These are phyloP conservation scores for Melikaiella ostensackeni DNA, from an alignment of 2,888 invertebrate genomes.

Conservation along the genomic window DNA sequence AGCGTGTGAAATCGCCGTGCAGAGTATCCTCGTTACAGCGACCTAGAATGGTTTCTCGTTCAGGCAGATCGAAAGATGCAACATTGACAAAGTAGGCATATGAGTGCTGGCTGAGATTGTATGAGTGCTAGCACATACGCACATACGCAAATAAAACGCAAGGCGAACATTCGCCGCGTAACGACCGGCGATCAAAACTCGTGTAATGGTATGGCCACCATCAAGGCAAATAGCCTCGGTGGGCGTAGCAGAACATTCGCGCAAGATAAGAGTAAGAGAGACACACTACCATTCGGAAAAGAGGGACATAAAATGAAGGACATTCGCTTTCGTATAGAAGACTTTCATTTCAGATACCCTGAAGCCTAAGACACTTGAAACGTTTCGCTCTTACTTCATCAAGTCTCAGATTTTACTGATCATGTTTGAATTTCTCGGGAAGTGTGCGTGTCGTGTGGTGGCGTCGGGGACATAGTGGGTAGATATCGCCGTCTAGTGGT, in stretches of 20 bases:
- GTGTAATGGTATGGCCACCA: constrained; percentile 69
- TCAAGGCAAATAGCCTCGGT: constrained; percentile 51
- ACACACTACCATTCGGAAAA: neutral
- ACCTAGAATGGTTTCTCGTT: constrained; percentile 43
- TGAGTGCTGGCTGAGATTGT: constrained; percentile 28
- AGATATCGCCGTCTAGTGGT: neutral
- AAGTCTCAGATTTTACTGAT: neutral
- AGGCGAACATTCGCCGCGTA: constrained; percentile 61
- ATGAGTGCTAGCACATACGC: constrained; percentile 22
- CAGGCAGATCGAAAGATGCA: constrained; percentile 50
- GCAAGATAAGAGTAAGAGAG: constrained; percentile 42
- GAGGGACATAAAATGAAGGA: constrained; percentile 8
- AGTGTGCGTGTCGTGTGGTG: neutral
- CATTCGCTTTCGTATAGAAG: constrained; percentile 14
- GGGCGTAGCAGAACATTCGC: constrained; percentile 45
- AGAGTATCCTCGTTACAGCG: constrained; percentile 42
- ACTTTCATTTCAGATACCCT: constrained; percentile 11
- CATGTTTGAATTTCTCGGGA: neutral
- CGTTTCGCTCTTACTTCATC: neutral
- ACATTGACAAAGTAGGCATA: constrained; percentile 67
- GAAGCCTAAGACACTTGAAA: neutral
- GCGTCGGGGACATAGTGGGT: neutral
- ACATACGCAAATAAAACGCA: constrained; percentile 36
- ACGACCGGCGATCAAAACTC: constrained; percentile 72
- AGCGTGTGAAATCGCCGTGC: constrained; percentile 20